Evolutionary conservation across 2,113 vertebrate genomes (phyloP).

Genomic region (Acanthochromis polyacanthus): DNA sequence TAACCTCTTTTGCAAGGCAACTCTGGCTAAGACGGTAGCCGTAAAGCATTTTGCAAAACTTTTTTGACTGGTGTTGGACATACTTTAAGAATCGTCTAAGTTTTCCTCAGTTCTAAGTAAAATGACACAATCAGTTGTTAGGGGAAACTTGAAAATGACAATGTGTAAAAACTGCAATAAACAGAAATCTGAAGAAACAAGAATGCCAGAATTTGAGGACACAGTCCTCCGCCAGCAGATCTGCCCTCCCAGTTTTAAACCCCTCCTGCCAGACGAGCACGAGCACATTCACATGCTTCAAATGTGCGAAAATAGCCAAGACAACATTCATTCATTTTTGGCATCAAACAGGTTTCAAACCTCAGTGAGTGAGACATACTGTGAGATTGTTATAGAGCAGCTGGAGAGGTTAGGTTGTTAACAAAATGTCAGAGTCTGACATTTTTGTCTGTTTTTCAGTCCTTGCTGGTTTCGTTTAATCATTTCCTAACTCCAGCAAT

Average conservation of each 20-base stretch:
- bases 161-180: no score
- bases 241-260: no score
- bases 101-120: not conserved
- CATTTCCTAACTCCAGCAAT: not conserved
- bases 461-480: no score
- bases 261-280: no score
- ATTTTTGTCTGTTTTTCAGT: not conserved
- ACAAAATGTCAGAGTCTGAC: not conserved
- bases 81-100: not conserved
- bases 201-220: no score
- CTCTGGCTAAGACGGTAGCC: not conserved
- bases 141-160: no score
- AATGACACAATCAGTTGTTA: not conserved
- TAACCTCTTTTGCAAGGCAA: not conserved
- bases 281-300: no score
- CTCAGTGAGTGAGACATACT: no score
- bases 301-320: no score
- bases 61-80: not conserved
- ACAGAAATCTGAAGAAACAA: no score
- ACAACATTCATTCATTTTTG: no score
- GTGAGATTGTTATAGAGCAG: not conserved
- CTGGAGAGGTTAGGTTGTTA: not conserved
- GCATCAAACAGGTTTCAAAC: not conserved
- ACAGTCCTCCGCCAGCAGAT: no score
- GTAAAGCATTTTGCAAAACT: not conserved